Base-by-base conservation (phyloP, 92 coral and sea anemone species). In the Porites cylindrica region DNA sequence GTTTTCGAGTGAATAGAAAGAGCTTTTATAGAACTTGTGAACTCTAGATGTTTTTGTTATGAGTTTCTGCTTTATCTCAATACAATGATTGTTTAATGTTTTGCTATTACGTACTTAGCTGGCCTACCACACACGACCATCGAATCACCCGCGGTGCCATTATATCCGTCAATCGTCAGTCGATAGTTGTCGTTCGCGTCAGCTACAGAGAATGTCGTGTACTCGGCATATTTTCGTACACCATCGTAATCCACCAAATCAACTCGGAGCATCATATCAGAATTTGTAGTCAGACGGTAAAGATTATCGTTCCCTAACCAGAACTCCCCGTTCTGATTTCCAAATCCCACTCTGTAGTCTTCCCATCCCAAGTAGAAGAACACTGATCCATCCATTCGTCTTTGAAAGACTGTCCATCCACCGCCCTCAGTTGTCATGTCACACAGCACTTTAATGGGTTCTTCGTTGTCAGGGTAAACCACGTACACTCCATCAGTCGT, bases 301-400 rank as follows among this genome's bases (percentile, higher is more conserved):
- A 90, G 82, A 58, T 75, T 76, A 70, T 91, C 91, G 16, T 81
- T 78, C 38, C 94, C 93, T 14, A 90, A 66, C 93, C 90, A 90
- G 81, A 78, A 78, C 88, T 90, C 93, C 20, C 88, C 81, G n/a
- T 10, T 54, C 56, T 75, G 83, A 73, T 81, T 87, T 23, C 93
- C 93, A 86, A 90, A 86, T 18, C 93, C 93, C n/a, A 69, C 63
- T 76, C 26, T 76, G 83, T 64, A 79, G 14, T 53, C 38, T 51
- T 24, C 61, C 83, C 74, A 79, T 54, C 47, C 58, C 17, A 43
- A 14, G 51, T n/a, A 79, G 60, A 79, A 79, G 73, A 61, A 72
- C 58, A 79, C 83, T 13, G 73, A 79, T 19, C 83, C 83, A 64
- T 79, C 73, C 71, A 79, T 63, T 2, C 74, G 83, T 58, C 73